phyloP scores from a whole-genome alignment of 2,888 invertebrate genomes.

The Danaus chrysippus region DNA sequence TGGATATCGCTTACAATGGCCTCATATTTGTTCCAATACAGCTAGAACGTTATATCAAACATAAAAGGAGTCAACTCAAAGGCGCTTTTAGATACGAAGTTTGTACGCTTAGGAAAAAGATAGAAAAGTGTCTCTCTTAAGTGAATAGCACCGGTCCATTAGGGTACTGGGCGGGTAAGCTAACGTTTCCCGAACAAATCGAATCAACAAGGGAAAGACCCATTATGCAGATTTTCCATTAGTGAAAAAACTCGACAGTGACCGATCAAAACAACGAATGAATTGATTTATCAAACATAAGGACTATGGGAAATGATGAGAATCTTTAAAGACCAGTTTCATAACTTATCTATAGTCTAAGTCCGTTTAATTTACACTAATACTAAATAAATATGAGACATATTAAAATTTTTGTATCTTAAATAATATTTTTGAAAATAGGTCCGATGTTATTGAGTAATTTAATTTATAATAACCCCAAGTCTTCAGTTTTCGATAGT shows the following conservation, averaged over 20 bases:
- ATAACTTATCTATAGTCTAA: too few relatives aligned
- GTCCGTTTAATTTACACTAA: too few relatives aligned
- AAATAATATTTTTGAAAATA: too few relatives aligned
- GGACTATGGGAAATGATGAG: too few relatives aligned
- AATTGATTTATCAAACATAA: conserved; percentile 1
- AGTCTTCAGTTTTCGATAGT: too few relatives aligned
- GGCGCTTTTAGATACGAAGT: conserved; percentile 38
- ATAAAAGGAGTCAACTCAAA: conserved; percentile 52
- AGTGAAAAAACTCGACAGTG: conserved; percentile 49
- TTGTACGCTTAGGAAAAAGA: conserved; percentile 51
- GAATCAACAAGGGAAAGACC: conserved; percentile 61
- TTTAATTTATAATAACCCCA: too few relatives aligned
- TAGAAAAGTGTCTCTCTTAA: conserved; percentile 55
- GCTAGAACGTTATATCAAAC: conserved; percentile 47
- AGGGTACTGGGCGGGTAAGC: conserved; percentile 43
- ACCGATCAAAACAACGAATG: conserved; percentile 33
- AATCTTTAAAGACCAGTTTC: too few relatives aligned
- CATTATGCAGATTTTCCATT: conserved; percentile 76
- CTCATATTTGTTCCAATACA: conserved; percentile 49
- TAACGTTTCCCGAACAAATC: conserved; percentile 65
- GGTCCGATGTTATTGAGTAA: too few relatives aligned
- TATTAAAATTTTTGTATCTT: too few relatives aligned
- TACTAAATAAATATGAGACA: too few relatives aligned
- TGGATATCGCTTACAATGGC: conserved; percentile 62
- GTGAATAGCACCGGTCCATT: conserved; percentile 63